Percentiles rank a stretch among this genome's conserved stretches.
These are phyloP conservation scores for Hycleus phaleratus DNA, from an alignment of 1,140 invertebrate genomes.

Conservation along the genomic window DNA sequence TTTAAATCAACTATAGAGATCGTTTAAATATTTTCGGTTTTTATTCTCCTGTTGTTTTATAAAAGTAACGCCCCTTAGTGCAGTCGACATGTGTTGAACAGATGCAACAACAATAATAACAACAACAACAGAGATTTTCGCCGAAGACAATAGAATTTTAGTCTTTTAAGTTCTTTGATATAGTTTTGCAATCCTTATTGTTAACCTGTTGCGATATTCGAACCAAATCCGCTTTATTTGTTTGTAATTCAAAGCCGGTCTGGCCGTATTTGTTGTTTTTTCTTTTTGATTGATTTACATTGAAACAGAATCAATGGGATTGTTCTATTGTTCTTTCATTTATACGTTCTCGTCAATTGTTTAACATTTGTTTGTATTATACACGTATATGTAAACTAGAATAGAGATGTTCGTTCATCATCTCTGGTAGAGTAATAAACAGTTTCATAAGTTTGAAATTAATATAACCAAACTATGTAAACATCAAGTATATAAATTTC, in stretches of 20 bases:
- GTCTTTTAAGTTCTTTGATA: neutral
- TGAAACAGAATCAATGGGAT: no score
- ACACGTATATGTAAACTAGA: neutral
- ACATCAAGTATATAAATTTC: slow-evolving; percentile 5
- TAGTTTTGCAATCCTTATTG: neutral
- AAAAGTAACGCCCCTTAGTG: slow-evolving; percentile 2
- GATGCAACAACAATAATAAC: slow-evolving; percentile 4
- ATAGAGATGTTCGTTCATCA: neutral
- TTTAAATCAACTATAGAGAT: slow-evolving; percentile 11
- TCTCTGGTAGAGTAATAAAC: slow-evolving; percentile 12
- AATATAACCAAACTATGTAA: slow-evolving; percentile 16
- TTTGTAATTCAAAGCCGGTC: neutral
- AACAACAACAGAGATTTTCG: neutral
- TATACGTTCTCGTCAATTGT: no score
- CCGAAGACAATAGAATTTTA: neutral
- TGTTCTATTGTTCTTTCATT: no score
- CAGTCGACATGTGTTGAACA: slow-evolving; percentile 11
- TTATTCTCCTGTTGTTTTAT: neutral
- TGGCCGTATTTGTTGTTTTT: no score
- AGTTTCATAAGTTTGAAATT: slow-evolving; percentile 11
- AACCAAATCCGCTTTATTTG: neutral
- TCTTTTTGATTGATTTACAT: no score
- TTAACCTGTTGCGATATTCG: neutral
- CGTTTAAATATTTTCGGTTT: neutral
- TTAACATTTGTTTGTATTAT: neutral